Evolutionary conservation across 1,140 invertebrate genomes (phyloP), one percentile per base, ranked within the genome.

Genomic region (Bombus cullumanus): DNA sequence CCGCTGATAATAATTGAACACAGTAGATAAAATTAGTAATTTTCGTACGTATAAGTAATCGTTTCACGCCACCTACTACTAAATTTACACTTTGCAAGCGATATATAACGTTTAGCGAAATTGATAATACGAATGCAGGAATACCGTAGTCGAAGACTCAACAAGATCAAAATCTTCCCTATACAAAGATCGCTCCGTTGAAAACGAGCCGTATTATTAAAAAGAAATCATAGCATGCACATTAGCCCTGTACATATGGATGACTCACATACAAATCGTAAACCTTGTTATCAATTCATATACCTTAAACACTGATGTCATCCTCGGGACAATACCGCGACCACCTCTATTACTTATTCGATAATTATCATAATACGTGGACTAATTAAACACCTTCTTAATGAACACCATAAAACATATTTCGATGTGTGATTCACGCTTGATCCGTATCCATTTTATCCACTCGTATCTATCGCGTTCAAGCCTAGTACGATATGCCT

Each of bases 221-320:
- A 78, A 79, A 37, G 37, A 62, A 57, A 62, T 39, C 34, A 41
- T 5, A 18, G 2, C 13, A 28, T 1, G 43, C 15, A 12, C 18
- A 22, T 53, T 53, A 5, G 5, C 3, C 18, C 0, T 3, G 59
- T 47, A 37, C n/a, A 39, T 59, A 43, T 34, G 15, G 37, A 76
- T 85, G 39, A 86, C 53, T 82, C 85, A 64, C 22, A 66, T 72
- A 74, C 53, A 78, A 77, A 86, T 86, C 9, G n/a, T 41, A 47
- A 77, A 72, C 31, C n/a, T 86, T 34, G 28, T 59, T 66, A 85
- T 81, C n/a, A 43, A 43, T 37, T 81, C 34, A n/a, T 81, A 43
- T 37, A 76, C 39, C 43, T 73, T 37, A 62, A 73, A 85, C 69
- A 34, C 53, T 86, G 74, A 86, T 71, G 64, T 83, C 85, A 86